These are phyloP conservation scores for Coreoperca whiteheadi DNA, from an alignment of 2,113 vertebrate genomes.

Conservation along the genomic window DNA sequence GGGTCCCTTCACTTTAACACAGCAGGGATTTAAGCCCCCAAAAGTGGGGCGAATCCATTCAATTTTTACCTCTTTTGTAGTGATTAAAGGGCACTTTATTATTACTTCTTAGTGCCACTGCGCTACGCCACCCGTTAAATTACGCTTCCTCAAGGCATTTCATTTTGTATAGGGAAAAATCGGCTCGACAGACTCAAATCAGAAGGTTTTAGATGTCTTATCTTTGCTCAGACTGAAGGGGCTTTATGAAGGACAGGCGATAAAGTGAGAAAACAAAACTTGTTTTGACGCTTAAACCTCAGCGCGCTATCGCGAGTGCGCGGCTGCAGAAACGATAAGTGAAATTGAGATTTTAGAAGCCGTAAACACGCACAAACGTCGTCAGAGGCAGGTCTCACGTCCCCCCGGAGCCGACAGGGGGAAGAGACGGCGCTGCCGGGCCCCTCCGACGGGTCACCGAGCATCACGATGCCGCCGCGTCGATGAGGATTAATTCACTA, in stretches of 20 bases:
- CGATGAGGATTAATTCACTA: constrained; percentile 75
- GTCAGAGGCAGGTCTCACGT: too few species aligned
- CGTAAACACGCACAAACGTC: not conserved
- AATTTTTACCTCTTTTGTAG: too few species aligned
- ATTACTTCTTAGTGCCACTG: not conserved
- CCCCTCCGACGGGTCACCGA: constrained; percentile 74
- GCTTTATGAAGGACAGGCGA: not conserved
- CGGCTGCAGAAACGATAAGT: not conserved
- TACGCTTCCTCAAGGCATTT: not conserved
- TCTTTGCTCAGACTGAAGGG: not conserved
- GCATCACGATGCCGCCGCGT: constrained; percentile 70
- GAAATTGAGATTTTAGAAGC: constrained; percentile 13
- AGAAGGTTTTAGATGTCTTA: not conserved
- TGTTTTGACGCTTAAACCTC: constrained; percentile 22
- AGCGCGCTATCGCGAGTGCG: not conserved
- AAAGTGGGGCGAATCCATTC: not conserved
- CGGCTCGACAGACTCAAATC: not conserved
- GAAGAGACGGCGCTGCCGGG: constrained; percentile 59
- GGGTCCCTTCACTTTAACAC: constrained; percentile 1
- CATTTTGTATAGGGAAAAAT: not conserved
- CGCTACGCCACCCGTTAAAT: too few species aligned
- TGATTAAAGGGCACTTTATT: not conserved
- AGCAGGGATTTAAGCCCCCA: not conserved
- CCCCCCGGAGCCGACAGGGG: too few species aligned
- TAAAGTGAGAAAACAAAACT: constrained; percentile 2